Percentiles rank a stretch among this genome's conserved stretches.
Evolutionary conservation across 2,888 invertebrate species (phyloP).

Genomic region (Platycnemis pennipes): DNA sequence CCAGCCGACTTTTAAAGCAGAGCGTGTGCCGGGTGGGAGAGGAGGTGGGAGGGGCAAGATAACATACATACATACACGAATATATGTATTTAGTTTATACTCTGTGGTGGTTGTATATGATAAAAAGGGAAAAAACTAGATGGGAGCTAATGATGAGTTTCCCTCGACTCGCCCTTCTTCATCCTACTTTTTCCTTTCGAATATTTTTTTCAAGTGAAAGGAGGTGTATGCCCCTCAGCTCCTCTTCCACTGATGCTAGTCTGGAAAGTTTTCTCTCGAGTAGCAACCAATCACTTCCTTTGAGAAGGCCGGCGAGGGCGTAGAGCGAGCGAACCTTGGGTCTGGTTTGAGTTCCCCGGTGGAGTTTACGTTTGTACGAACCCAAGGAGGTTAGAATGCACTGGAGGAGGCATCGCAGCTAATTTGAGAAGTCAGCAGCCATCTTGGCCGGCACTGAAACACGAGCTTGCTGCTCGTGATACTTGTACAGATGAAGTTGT

Average conservation of each 20-base stretch:
- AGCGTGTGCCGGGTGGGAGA: background rate
- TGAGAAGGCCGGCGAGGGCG: background rate
- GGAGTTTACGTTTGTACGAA: background rate
- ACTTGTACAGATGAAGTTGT: no score
- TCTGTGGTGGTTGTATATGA: background rate
- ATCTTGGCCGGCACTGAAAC: no score
- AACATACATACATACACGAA: background rate
- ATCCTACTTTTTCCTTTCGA: background rate
- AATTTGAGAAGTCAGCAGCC: no score
- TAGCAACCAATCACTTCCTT: background rate
- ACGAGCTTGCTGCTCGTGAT: no score
- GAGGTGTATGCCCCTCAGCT: background rate
- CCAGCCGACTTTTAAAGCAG: background rate
- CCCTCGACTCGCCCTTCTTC: background rate
- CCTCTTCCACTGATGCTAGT: background rate
- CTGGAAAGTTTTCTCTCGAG: constrained; percentile 4
- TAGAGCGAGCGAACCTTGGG: background rate
- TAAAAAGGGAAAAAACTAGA: background rate
- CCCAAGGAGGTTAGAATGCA: no score
- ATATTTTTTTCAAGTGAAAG: background rate
- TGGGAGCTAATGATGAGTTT: background rate
- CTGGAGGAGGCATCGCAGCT: no score
- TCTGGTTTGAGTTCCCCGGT: background rate
- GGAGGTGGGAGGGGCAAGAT: background rate
- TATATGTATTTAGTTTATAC: no score